Conservation (phyloP, 2,888 invertebrate genomes). For the Ophioninae sp. region DNA sequence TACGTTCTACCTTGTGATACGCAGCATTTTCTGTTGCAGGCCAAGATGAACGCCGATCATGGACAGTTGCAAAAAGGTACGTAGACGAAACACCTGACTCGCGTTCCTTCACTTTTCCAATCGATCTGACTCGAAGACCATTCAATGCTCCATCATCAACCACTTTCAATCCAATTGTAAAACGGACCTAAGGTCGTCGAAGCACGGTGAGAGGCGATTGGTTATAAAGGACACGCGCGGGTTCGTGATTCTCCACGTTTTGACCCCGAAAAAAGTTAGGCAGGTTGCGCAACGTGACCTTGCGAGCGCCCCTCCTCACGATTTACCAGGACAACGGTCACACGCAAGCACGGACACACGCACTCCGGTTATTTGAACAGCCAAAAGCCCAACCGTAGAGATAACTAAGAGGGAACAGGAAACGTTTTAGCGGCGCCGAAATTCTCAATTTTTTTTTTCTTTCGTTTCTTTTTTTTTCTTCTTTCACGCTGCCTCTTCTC, state of each 20-base stretch:
- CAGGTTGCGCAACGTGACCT: slow-evolving; percentile 47
- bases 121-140: background rate
- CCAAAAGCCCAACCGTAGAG: slow-evolving; percentile 19
- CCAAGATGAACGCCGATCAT: slow-evolving; percentile 83
- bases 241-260: slow-evolving; percentile 18
- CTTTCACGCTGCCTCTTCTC: slow-evolving; percentile 19
- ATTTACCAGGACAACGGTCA: slow-evolving; percentile 12
- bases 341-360: slow-evolving; percentile 8
- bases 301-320: slow-evolving; percentile 4
- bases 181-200: background rate
- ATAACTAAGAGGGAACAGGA: slow-evolving; percentile 50
- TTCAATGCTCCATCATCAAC: background rate
- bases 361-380: slow-evolving; percentile 45
- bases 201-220: background rate
- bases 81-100: slow-evolving; percentile 59
- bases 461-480: slow-evolving; percentile 23
- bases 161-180: background rate
- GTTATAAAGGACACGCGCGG: slow-evolving; percentile 16
- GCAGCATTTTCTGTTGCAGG: slow-evolving; percentile 81
- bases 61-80: slow-evolving; percentile 83
- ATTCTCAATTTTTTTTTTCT: slow-evolving; percentile 34
- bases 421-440: slow-evolving; percentile 51
- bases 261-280: slow-evolving; percentile 27
- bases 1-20: slow-evolving; percentile 73
- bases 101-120: background rate